Evolutionary conservation across 2,888 invertebrate genomes (phyloP), one percentile per base, ranked within the genome.

Genomic region (Nomada lathburiana): DNA sequence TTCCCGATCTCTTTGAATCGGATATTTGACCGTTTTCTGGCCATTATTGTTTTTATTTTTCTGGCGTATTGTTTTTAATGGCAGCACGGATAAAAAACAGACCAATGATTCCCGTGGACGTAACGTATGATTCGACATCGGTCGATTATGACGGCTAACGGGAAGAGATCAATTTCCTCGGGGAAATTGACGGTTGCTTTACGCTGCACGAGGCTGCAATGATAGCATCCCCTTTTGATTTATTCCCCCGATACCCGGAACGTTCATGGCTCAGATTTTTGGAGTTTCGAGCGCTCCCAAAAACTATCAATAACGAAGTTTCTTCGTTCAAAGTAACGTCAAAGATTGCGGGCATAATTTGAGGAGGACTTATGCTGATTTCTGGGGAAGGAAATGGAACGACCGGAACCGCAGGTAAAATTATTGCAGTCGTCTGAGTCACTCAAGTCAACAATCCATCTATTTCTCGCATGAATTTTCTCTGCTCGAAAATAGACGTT

Each of bases 11-110:
- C 29, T 16, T 53, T 36, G 20, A 23, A 20, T 47, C 57, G 47
- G 63, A 74, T 42, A 60, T 62, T 67, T 60, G 65, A 65, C 26
- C 20, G 36, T 26, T 44, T 20, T 10, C 20, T 20, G 52, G 20
- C 13, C 53, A 76, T 79, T 64, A n/a, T n/a, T n/a, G n/a, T n/a
- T n/a, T n/a, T n/a, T n/a, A n/a, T n/a, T n/a, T n/a, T n/a, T n/a
- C n/a, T n/a, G n/a, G n/a, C 42, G 62, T 52, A 79, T 79, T 70
- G 79, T 79, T 79, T 70, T 70, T 79, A 79, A 79, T 42, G 55
- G 50, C 11, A 16, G 20, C 29, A 16, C 2, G 11, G 42, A 20
- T 76, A 20, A 59, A 65, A 72, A 60, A 57, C 18, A n/a, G 29
- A 11, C 20, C 78, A 26, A 50, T 36, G 64, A 76, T 77, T 23